Evolutionary conservation across 2,797 vertebrate species (phyloP).

Genomic region (Emydoidea blandingii): DNA sequence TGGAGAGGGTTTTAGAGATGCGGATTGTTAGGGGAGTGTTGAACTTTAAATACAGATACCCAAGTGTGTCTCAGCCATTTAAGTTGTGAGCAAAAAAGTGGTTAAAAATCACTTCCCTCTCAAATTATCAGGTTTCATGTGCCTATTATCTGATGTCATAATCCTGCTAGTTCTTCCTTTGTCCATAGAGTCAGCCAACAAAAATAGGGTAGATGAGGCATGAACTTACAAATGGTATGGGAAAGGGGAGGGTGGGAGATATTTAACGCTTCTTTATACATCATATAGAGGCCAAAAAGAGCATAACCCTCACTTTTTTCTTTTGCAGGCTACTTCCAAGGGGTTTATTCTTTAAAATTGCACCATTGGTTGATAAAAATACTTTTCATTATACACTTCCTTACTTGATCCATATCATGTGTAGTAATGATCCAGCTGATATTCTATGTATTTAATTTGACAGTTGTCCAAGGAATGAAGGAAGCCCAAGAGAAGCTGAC

Average conservation of each 20-base stretch:
- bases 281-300: neutral
- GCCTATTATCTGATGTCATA: neutral
- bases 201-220: neutral
- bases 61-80: neutral
- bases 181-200: neutral
- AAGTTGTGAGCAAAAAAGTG: neutral
- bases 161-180: neutral
- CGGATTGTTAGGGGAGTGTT: too few relatives aligned
- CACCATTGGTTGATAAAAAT: neutral
- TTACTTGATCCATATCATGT: neutral
- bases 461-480: conserved; percentile 95
- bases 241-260: neutral
- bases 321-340: neutral
- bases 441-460: conserved; percentile 35
- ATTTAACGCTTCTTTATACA: neutral
- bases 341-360: neutral
- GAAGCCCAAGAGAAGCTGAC: conserved; percentile 96
- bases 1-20: neutral
- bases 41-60: neutral
- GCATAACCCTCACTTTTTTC: neutral
- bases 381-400: neutral
- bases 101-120: neutral
- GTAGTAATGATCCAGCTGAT: neutral
- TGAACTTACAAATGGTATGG: neutral
- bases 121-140: neutral